Base-by-base conservation (phyloP, 1,140 invertebrate genomes). In the Scaptomyza montana region DNA sequence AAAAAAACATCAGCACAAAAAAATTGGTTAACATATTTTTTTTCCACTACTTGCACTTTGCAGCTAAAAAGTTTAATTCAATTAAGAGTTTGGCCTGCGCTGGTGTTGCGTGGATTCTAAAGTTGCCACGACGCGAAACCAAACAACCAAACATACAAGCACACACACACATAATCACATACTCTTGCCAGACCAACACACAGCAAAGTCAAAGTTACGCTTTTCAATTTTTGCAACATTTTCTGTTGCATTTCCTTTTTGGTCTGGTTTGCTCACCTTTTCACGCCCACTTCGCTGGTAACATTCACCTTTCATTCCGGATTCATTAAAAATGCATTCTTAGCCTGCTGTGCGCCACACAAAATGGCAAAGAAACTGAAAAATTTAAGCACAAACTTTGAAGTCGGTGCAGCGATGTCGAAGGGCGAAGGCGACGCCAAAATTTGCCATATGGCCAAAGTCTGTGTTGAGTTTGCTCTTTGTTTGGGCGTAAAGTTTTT, bases 311-410 rank as follows among this genome's bases (percentile, higher is more conserved):
- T 78, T 77, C 33, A 36, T 36, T 55, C 67, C 64, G 74, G 75
- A 79, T 77, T 79, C 77, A 79, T 79, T 79, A 79, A 79, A 79
- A 79, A 79, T 79, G 77, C 77, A 79, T 77, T 79, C 76, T 62
- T 61, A 64, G 73, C 73, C 68, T 63, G 65, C 53, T 68, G 56
- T 57, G 55, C 64, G 55, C 64, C 47, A 12, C 25, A 62, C 59
- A 66, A 61, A 75, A 51, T 62, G 49, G 25, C 49, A 78, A 72
- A 76, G 76, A 72, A 78, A 78, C 68, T 78, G 69, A 63, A 74
- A 73, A 78, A 77, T 79, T 77, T 64, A 72, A 68, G 77, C 50
- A 69, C 67, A 78, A 72, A 46, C 59, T 77, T 69, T 54, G 25
- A 45, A 25, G 21, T 25, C 21, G 21, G 0, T 25, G 21, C 21